Evolutionary conservation across 2,113 vertebrate species (phyloP).

Genomic region (Anoplopoma fimbria): DNA sequence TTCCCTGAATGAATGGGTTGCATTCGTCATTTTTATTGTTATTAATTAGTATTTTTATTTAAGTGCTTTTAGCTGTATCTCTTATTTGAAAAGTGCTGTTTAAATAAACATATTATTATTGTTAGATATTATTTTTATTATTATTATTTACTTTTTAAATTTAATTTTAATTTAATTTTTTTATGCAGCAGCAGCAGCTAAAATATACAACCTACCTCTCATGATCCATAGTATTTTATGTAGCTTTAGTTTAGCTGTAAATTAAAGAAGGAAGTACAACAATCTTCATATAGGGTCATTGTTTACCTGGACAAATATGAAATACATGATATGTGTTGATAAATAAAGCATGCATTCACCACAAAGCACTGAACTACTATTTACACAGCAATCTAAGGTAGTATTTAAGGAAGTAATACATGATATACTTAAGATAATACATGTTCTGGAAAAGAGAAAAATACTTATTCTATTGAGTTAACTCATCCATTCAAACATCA

Average conservation of each 20-base stretch:
- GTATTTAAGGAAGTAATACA: neutral
- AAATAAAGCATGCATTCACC: neutral
- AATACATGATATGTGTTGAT: neutral
- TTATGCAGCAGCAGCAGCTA: too few species aligned
- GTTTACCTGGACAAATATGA: neutral
- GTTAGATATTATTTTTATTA: too few species aligned
- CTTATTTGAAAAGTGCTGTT: neutral
- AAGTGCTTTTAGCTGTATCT: neutral
- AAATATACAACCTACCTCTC: too few species aligned
- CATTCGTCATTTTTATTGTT: neutral
- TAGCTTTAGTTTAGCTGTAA: neutral
- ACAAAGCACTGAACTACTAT: neutral
- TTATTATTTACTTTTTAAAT: too few species aligned
- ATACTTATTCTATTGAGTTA: neutral
- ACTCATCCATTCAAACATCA: neutral
- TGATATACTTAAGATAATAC: neutral
- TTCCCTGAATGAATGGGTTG: neutral
- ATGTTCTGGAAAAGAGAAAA: neutral
- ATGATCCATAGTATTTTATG: too few species aligned
- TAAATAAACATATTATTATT: too few species aligned
- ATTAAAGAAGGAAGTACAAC: neutral
- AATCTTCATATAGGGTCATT: neutral
- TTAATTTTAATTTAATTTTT: too few species aligned
- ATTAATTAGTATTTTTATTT: too few species aligned
- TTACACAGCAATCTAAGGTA: neutral